phyloP scores from a whole-genome alignment of 2,797 vertebrate genomes.

The Poecile montanus region DNA sequence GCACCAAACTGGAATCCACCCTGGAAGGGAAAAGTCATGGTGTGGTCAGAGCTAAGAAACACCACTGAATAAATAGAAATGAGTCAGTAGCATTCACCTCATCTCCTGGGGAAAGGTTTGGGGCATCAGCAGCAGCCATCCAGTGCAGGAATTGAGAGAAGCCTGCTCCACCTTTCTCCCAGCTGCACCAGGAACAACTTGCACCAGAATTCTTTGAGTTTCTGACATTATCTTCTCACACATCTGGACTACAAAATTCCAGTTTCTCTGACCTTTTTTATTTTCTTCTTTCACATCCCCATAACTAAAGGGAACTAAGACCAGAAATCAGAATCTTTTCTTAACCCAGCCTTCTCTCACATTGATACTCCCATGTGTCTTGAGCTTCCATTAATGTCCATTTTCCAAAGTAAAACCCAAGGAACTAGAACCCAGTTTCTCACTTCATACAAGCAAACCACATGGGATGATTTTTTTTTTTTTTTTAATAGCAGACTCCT shows the following conservation, averaged over 20 bases:
- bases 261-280: not conserved
- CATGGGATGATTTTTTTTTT: not conserved
- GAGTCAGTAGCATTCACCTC: fast-evolving
- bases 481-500: not conserved
- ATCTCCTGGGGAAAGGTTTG: not conserved
- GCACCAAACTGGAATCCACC: not conserved
- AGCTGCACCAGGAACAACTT: not conserved
- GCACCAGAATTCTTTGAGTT: not conserved
- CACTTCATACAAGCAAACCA: not conserved
- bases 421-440: not conserved
- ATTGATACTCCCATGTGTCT: not conserved
- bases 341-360: not conserved
- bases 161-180: not conserved
- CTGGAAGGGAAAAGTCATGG: not conserved
- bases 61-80: not conserved
- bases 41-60: not conserved
- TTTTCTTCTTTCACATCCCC: not conserved
- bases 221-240: not conserved
- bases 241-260: not conserved
- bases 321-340: not conserved
- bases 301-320: not conserved
- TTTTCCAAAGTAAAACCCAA: not conserved
- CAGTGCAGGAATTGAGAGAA: no score
- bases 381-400: not conserved
- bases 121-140: not conserved